Percentiles rank a stretch among this genome's conserved stretches.
phyloP scores from a whole-genome alignment of 2,113 vertebrate genomes.

The Poeciliopsis occidentalis region DNA sequence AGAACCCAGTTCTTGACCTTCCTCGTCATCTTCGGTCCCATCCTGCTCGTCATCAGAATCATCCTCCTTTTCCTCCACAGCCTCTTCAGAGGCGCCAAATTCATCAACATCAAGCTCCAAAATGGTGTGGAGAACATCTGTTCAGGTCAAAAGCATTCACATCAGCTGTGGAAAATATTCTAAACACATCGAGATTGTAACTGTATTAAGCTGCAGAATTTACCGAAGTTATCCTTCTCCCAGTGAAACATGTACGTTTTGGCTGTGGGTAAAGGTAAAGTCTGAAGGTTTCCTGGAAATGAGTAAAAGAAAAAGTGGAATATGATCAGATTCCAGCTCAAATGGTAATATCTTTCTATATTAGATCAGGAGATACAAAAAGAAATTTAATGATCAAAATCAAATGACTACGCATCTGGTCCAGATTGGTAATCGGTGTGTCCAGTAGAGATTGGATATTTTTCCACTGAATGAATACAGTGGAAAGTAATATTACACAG shows the following conservation, averaged over 20 bases:
- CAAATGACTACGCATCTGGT: too few relatives aligned
- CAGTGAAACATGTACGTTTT: constrained; percentile 91
- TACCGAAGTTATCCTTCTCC: constrained; percentile 97
- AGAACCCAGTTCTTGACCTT: constrained; percentile 68
- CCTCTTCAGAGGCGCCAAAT: constrained; percentile 40
- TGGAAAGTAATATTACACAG: too few relatives aligned
- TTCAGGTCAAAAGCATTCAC: constrained; percentile 19
- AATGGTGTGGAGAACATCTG: constrained; percentile 90
- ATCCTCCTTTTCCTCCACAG: constrained; percentile 76
- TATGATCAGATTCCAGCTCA: background rate
- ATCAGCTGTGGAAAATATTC: background rate
- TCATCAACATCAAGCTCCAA: constrained; percentile 85
- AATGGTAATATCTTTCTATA: background rate
- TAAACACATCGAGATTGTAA: background rate
- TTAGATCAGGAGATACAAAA: too few relatives aligned
- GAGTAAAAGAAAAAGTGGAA: background rate
- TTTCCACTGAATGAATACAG: too few relatives aligned
- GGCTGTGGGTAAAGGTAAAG: constrained; percentile 86
- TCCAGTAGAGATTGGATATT: too few relatives aligned
- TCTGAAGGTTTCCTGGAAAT: constrained; percentile 79
- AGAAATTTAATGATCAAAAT: too few relatives aligned
- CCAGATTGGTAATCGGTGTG: too few relatives aligned
- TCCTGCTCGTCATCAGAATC: constrained; percentile 55
- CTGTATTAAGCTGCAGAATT: constrained; percentile 36
- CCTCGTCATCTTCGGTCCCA: constrained; percentile 49